A percentile compares a stretch with the other conserved stretches of the same genome.
Evolutionary conservation across 2,113 vertebrate genomes (phyloP).

Genomic region (Bos javanicus): DNA sequence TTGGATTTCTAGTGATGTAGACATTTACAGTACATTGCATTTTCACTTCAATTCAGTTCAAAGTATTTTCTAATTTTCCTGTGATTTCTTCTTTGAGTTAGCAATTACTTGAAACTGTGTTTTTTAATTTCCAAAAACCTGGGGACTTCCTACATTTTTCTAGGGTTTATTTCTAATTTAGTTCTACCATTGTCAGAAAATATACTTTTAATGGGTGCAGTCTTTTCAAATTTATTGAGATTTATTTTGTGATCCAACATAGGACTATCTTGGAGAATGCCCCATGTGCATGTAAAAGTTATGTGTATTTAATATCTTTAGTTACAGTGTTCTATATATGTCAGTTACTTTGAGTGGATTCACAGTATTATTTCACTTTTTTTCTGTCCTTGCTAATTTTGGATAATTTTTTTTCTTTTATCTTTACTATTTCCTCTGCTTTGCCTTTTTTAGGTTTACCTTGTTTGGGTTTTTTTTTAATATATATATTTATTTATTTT

Average conservation of each 20-base stretch:
- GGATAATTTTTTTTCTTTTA: not conserved
- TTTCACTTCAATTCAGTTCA: not conserved
- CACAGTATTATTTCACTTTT: not conserved
- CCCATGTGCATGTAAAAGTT: not conserved
- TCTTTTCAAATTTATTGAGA: not conserved
- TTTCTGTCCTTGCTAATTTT: not conserved
- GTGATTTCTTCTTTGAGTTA: not conserved
- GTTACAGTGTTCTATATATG: not conserved
- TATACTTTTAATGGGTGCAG: not conserved
- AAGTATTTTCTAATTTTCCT: not conserved
- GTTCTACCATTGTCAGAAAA: not conserved
- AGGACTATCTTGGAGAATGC: not conserved
- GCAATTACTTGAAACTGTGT: not conserved
- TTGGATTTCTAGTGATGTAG: not conserved
- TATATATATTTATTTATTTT: not conserved
- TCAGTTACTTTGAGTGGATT: not conserved
- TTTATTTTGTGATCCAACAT: not conserved
- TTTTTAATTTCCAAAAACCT: not conserved
- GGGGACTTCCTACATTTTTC: not conserved
- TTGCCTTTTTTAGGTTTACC: not conserved
- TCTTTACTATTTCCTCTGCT: not conserved
- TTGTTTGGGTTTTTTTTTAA: not conserved
- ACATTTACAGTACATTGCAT: not conserved
- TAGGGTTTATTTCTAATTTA: not conserved
- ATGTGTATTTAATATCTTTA: not conserved